Conservation (phyloP, 2,888 invertebrate genomes). For the Rapana venosa region DNA sequence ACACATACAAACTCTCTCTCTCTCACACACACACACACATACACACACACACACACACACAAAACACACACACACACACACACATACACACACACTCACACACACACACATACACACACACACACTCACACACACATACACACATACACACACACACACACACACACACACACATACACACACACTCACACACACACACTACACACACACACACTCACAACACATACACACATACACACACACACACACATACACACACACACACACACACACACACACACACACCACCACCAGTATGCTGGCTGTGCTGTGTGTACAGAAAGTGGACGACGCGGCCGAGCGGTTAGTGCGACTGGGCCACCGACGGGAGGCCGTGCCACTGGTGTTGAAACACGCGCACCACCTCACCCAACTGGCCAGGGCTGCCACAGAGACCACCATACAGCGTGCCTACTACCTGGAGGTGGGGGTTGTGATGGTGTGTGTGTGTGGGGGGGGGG, state of each 20-base stretch:
- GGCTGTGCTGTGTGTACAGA: not conserved
- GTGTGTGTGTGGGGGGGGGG: not conserved
- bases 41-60: conserved; percentile 10
- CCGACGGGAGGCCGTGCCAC: conserved; percentile 64
- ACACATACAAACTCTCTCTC: not conserved
- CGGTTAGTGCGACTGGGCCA: conserved; percentile 64
- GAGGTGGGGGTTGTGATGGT: conserved; percentile 54
- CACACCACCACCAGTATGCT: too few relatives aligned
- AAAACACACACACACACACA: not conserved
- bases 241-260: not conserved
- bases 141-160: too few relatives aligned
- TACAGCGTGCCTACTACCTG: conserved; percentile 69
- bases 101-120: too few relatives aligned
- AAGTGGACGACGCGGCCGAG: conserved; percentile 51
- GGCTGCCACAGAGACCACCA: conserved; percentile 58
- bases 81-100: not conserved
- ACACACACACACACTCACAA: too few relatives aligned
- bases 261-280: not conserved
- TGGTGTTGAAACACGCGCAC: conserved; percentile 68
- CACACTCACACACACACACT: not conserved
- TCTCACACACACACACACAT: conserved; percentile 3
- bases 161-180: not conserved
- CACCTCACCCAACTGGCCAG: conserved; percentile 66
- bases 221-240: too few relatives aligned
- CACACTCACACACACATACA: too few relatives aligned